These are phyloP conservation scores for Salvelinus alpinus DNA, from an alignment of 2,113 vertebrate genomes.

Conservation along the genomic window DNA sequence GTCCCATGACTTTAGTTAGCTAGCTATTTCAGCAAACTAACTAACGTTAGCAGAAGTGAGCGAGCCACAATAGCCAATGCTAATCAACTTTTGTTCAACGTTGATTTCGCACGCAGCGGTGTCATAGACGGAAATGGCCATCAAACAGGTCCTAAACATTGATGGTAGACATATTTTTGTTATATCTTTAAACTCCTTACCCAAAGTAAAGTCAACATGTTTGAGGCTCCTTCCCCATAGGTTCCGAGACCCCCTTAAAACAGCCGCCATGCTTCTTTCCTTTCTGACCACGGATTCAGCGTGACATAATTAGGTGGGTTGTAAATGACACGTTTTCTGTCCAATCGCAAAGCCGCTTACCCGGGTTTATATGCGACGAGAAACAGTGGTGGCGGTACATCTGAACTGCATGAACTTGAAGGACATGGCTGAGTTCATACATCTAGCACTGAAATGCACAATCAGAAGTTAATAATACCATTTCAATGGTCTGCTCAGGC, in stretches of 20 bases:
- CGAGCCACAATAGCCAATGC: background rate
- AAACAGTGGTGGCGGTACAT: conserved; percentile 28
- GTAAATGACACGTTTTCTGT: conserved; percentile 16
- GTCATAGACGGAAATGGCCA: background rate
- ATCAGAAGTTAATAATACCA: background rate
- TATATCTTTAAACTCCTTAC: conserved; percentile 58
- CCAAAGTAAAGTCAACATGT: conserved; percentile 66
- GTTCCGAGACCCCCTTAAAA: conserved; percentile 68
- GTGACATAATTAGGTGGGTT: conserved; percentile 8
- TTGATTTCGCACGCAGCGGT: background rate
- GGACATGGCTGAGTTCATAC: background rate
- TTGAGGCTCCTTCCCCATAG: conserved; percentile 61
- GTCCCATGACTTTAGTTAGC: no score
- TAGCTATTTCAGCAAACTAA: no score
- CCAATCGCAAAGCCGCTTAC: conserved; percentile 47
- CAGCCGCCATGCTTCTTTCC: conserved; percentile 77
- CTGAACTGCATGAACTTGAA: background rate
- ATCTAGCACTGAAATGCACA: background rate
- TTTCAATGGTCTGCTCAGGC: no score
- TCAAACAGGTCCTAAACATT: background rate
- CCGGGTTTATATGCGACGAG: conserved; percentile 40
- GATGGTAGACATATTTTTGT: background rate
- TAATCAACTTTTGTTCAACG: background rate
- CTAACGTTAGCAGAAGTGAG: background rate
- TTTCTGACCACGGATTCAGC: conserved; percentile 57